phyloP scores from a whole-genome alignment of 2,113 vertebrate species.

The Clarias magur region DNA sequence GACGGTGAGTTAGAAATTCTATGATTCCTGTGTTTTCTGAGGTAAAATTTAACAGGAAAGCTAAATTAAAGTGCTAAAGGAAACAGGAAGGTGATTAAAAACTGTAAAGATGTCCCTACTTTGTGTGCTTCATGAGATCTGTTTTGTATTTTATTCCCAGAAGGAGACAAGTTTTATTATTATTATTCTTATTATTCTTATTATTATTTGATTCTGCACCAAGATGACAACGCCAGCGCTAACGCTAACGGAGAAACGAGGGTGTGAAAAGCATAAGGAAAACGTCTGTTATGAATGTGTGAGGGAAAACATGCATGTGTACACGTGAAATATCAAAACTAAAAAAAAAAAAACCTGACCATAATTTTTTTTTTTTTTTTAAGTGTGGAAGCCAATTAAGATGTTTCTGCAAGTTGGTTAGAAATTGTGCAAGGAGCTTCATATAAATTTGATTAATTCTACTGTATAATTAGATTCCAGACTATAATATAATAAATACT shows the following conservation, averaged over 20 bases:
- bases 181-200: no score
- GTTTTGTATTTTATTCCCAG: background rate
- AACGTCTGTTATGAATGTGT: background rate
- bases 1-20: background rate
- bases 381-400: background rate
- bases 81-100: background rate
- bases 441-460: background rate
- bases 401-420: background rate
- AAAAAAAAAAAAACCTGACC: background rate
- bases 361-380: no score
- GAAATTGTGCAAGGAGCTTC: background rate
- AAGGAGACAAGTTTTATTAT: background rate
- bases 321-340: background rate
- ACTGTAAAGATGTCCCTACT: background rate
- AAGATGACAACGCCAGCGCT: constrained; percentile 2
- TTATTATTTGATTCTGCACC: background rate
- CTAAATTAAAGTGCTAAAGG: background rate
- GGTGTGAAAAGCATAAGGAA: background rate
- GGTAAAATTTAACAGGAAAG: no score
- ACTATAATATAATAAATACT: background rate
- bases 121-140: background rate
- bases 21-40: background rate
- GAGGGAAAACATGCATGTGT: background rate
- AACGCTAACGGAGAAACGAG: background rate
- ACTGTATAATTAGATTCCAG: background rate